Percentiles rank a stretch among this genome's conserved stretches.
Evolutionary conservation across 2,797 vertebrate genomes (phyloP).

Genomic region (Hozukius guyotensis): DNA sequence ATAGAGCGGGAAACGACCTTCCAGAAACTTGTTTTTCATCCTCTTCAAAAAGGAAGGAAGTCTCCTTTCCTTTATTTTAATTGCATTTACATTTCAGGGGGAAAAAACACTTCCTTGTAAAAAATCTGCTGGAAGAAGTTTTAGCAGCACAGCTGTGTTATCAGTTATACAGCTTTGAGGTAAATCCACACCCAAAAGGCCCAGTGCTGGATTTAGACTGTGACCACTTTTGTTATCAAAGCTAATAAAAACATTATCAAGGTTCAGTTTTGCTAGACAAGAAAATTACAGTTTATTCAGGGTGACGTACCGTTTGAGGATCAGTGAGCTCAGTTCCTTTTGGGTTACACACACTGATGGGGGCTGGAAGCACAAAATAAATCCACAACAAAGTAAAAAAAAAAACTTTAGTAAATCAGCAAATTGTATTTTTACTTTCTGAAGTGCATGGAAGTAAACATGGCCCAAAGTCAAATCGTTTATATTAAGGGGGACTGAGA

Average conservation of each 20-base stretch:
- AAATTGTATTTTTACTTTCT: not conserved
- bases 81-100: slow-evolving; percentile 44
- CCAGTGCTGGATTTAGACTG: slow-evolving; percentile 12
- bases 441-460: not conserved
- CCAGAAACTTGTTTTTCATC: slow-evolving; percentile 23
- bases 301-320: slow-evolving; percentile 79
- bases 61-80: slow-evolving; percentile 62
- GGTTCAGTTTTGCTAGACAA: not conserved
- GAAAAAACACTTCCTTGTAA: slow-evolving; percentile 52
- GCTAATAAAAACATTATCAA: slow-evolving; percentile 24
- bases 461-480: not conserved
- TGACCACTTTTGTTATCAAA: slow-evolving; percentile 5
- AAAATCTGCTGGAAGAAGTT: slow-evolving; percentile 20
- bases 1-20: not conserved
- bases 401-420: not conserved
- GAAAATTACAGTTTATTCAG: not conserved
- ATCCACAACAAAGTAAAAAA: not conserved
- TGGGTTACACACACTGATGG: slow-evolving; percentile 82
- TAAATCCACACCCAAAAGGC: slow-evolving; percentile 35
- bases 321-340: slow-evolving; percentile 78
- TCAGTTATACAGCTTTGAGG: slow-evolving; percentile 17
- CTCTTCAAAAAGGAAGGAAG: slow-evolving; percentile 65
- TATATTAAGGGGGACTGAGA: not conserved
- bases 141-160: slow-evolving; percentile 27
- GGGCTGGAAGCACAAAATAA: slow-evolving; percentile 59